Evolutionary conservation across 2,888 invertebrate species (phyloP).

Genomic region (Noctua janthe): DNA sequence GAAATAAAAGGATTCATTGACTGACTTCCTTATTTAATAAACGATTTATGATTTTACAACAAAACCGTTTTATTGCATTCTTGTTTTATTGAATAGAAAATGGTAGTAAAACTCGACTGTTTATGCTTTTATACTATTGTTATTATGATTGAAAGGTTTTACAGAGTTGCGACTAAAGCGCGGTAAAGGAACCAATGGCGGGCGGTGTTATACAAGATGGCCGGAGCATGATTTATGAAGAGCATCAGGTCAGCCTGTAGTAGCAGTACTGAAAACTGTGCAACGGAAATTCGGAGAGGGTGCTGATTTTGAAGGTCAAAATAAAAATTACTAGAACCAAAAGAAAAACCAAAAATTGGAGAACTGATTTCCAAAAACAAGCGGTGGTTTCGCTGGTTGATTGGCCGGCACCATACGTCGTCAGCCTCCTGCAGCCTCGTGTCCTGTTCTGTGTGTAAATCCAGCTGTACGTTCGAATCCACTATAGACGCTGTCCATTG

Average conservation of each 20-base stretch:
- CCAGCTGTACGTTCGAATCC: neutral
- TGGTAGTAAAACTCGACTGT: conserved; percentile 5
- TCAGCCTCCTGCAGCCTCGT: neutral
- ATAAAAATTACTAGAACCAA: neutral
- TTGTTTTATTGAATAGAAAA: conserved; percentile 18
- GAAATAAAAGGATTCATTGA: conserved; percentile 24
- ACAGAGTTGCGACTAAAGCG: neutral
- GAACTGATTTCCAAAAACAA: neutral
- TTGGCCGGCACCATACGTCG: too few relatives aligned
- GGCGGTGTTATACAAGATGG: neutral
- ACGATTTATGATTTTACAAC: conserved; percentile 23
- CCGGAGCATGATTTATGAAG: conserved; percentile 4
- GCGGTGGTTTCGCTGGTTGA: neutral
- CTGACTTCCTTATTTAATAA: conserved; percentile 39
- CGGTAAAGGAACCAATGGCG: neutral
- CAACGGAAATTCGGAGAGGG: neutral
- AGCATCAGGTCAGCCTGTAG: neutral
- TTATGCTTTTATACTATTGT: conserved; percentile 18
- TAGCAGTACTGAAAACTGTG: neutral
- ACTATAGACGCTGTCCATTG: neutral
- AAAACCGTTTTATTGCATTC: conserved; percentile 26
- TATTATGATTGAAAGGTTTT: conserved; percentile 24
- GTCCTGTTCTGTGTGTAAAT: neutral
- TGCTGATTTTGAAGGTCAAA: neutral
- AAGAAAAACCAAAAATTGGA: neutral